Evolutionary conservation across 1,140 invertebrate species (phyloP), one percentile per base, ranked within the genome.

Genomic region (Drosophila lacteicornis): DNA sequence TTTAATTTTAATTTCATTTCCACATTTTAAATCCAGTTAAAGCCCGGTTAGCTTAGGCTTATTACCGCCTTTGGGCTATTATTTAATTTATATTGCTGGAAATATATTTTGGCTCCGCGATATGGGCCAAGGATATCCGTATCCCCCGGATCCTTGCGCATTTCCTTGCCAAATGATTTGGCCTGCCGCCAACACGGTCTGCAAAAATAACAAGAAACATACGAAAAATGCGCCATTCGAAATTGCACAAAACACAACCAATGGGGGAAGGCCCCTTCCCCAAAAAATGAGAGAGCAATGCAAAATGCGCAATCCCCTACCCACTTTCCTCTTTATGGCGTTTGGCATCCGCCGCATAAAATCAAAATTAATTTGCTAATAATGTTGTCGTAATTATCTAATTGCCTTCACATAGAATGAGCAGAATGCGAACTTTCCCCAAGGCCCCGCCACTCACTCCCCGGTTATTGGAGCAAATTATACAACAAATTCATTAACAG

Each of bases 331-430:
- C 38, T 38, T 67, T 59, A 22, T 69, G 62, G 63, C 43, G 38
- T 74, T 66, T 58, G 49, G 74, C 71, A 75, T 47, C 40, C 25
- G 71, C 53, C 47, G 61, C 78, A 80, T 75, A 75, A 80, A 80
- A 80, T 80, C 78, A 80, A 80, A 80, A 75, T 79, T 80, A 80
- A 80, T 80, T 80, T 80, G 78, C 78, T 79, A 80, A 80, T 80
- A 80, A 80, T 80, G 77, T 75, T 80, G 76, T 74, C 61, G 78
- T 80, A 80, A 80, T 80, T 80, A 80, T 74, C 78, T 80, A 80
- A 80, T 80, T 80, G 77, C 50, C 76, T 50, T 57, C 49, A 8
- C 56, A 36, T 2, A 38, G 55, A 69, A 46, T 74, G 49, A 38
- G 6, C 25, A 12, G 61, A 69, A 45, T 73, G 55, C 38, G 27